Base-by-base conservation (phyloP, 2,888 invertebrate species). In the Tillus elongatus region DNA sequence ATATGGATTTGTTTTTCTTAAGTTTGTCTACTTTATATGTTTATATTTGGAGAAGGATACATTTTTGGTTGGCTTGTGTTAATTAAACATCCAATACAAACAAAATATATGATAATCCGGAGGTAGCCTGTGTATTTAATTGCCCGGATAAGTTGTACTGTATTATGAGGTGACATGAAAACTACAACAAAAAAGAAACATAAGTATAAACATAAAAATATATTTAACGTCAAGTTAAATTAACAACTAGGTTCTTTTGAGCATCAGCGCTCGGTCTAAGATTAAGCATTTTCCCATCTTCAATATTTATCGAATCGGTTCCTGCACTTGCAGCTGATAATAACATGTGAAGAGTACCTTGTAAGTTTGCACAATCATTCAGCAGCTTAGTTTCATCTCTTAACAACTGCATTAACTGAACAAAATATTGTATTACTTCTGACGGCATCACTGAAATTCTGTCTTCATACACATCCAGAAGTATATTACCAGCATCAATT, bases 391-490 rank as follows among this genome's bases (percentile, higher is more conserved):
- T 72, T 67, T 91, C 90, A 42, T 74, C 72, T 44, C 73, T 67
- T 13, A 91, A 64, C 41, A 75, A 68, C 32, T 72, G 64, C 24
- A 72, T 67, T 2, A 92, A 67, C 6, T 71, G 63, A 35, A 70
- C 67, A 48, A 88, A 75, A 41, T 78, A 63, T 43, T 71, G 67
- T 30, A 77, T 69, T 27, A 82, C 68, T 39, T 75, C 69, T 11
- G 77, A 72, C 13, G 78, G 75, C 50, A 80, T 71, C 45, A 71
- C 63, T 44, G 75, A 70, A n/a, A 82, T 62, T 50, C 69, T 70
- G 37, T 73, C 73, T 51, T 80, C 82, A 60, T 80, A 85, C 1
- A 82, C 74, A 67, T 87, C 87, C 42, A 90, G 61, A 40, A 92
- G 72, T 12, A 78, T 72, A 63, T 81, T 79, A 2, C 78, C 70